phyloP scores from a whole-genome alignment of 2,797 vertebrate genomes.

The Pristis pectinata region DNA sequence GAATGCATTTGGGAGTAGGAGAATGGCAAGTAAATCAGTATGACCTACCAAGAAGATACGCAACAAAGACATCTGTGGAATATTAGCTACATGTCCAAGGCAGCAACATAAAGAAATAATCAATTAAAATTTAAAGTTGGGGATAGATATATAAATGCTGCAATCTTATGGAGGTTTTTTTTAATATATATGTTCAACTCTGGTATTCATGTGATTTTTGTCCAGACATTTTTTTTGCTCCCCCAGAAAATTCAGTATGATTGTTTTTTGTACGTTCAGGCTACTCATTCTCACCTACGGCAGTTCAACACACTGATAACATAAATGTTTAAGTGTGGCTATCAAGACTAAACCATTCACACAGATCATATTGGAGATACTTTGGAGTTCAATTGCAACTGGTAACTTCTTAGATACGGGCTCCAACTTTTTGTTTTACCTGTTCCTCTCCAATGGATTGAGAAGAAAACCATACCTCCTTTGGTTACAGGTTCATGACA shows the following conservation, averaged over 20 bases:
- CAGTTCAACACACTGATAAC: not conserved
- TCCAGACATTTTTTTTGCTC: not conserved
- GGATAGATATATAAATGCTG: not conserved
- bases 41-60: not conserved
- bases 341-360: not conserved
- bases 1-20: not conserved
- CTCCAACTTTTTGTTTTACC: not conserved
- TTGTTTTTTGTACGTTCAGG: not conserved
- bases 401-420: not conserved
- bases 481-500: not conserved
- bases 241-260: not conserved
- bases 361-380: not conserved
- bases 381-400: not conserved
- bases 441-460: not conserved
- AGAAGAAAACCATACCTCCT: not conserved
- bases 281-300: not conserved
- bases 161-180: not conserved
- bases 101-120: not conserved
- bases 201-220: not conserved
- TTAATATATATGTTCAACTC: not conserved
- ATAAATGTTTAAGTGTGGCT: not conserved
- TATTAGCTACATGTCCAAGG: not conserved
- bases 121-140: not conserved
- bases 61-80: not conserved
- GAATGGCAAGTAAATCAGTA: not conserved